phyloP scores from a whole-genome alignment of 2,888 invertebrate species.

The Galerucella nymphaeae region DNA sequence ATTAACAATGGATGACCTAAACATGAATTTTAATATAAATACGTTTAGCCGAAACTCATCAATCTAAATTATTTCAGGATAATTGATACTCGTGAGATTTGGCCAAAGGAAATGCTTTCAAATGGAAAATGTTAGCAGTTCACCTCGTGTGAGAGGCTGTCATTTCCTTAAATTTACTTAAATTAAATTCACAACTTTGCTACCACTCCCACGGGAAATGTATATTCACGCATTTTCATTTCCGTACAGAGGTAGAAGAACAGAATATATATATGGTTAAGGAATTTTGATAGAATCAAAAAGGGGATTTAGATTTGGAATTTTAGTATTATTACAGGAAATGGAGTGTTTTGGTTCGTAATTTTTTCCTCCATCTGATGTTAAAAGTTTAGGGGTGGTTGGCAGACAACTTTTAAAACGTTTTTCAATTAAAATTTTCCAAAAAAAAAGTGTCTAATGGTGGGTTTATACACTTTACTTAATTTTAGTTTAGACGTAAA shows the following conservation, averaged over 20 bases:
- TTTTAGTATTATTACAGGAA: not conserved
- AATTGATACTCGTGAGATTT: conserved; percentile 49
- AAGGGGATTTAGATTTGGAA: conserved; percentile 22
- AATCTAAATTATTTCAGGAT: conserved; percentile 45
- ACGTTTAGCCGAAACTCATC: conserved; percentile 16
- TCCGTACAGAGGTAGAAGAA: conserved; percentile 43
- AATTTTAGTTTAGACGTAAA: too few relatives aligned
- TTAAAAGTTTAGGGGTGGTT: too few relatives aligned
- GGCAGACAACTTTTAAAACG: too few relatives aligned
- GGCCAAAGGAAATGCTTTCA: conserved; percentile 38
- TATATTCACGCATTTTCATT: conserved; percentile 56
- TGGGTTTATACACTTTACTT: too few relatives aligned
- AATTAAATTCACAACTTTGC: conserved; percentile 52
- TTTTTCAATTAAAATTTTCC: too few relatives aligned
- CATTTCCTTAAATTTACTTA: conserved; percentile 53
- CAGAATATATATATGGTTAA: conserved; percentile 14
- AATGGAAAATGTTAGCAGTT: conserved; percentile 41
- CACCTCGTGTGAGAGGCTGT: conserved; percentile 38
- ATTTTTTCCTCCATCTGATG: too few relatives aligned
- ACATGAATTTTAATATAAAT: not conserved
- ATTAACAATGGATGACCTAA: not conserved
- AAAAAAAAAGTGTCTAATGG: too few relatives aligned
- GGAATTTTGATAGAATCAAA: conserved; percentile 27
- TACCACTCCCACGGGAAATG: conserved; percentile 54
- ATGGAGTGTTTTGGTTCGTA: too few relatives aligned